Evolutionary conservation across 2,888 invertebrate genomes (phyloP).

Genomic region (Oeneis ivallda): DNA sequence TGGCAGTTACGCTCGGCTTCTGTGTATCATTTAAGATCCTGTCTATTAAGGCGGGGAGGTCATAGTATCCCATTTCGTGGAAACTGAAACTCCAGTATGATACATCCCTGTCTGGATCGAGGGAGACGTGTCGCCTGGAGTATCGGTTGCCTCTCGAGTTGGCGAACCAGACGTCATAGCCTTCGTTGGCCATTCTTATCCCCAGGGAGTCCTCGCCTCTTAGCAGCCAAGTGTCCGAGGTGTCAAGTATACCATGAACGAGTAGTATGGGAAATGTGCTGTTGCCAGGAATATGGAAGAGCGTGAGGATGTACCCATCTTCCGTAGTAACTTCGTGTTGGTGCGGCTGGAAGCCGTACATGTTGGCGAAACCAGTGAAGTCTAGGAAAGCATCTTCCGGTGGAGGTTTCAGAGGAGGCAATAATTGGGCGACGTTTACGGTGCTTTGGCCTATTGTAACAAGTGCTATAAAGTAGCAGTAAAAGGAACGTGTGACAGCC

Average conservation of each 20-base stretch:
- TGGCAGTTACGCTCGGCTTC: constrained; percentile 68
- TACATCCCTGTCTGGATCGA: constrained; percentile 53
- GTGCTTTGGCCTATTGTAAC: neutral
- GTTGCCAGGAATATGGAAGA: constrained; percentile 45
- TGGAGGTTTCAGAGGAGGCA: neutral
- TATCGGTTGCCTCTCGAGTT: constrained; percentile 82
- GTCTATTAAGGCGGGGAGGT: constrained; percentile 84
- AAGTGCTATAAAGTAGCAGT: neutral
- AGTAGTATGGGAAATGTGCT: constrained; percentile 43
- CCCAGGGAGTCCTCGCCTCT: constrained; percentile 47
- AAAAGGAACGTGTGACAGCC: neutral
- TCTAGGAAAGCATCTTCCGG: constrained; percentile 19
- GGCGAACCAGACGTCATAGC: constrained; percentile 57
- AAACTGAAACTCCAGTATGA: constrained; percentile 79
- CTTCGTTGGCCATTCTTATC: constrained; percentile 41
- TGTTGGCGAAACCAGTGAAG: constrained; percentile 41
- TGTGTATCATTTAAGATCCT: constrained; percentile 66
- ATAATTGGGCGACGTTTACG: neutral
- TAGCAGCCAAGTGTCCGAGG: constrained; percentile 46
- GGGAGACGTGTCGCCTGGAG: constrained; percentile 70
- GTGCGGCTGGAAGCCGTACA: constrained; percentile 39
- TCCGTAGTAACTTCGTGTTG: constrained; percentile 46
- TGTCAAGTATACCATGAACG: constrained; percentile 46
- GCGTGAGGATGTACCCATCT: constrained; percentile 49
- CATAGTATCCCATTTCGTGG: constrained; percentile 86